Evolutionary conservation across 92 coral and sea anemone genomes (phyloP), one percentile per base, ranked within the genome.

Genomic region (Actinostola sp.): DNA sequence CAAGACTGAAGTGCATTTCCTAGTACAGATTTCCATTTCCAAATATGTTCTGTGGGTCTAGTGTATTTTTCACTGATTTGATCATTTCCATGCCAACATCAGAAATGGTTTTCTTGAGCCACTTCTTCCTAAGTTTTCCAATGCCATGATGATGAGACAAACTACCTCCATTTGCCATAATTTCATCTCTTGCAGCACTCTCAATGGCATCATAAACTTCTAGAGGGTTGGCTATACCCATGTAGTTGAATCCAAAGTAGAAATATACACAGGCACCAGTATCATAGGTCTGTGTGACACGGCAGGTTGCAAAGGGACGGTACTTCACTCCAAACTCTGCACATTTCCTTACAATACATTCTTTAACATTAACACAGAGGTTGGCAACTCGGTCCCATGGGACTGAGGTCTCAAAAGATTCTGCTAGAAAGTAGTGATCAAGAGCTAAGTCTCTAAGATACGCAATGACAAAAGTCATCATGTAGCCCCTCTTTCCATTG

Each of bases 181-280:
- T 89, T 80, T 94, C 98, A 35, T 94, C 95, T 15, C 98, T 82
- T 2, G 98, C 98, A 8, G 86, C 78, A 41, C 78, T 75, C 69
- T 94, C 98, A 30, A 94, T 84, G 17, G 75, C 79, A 52, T 94
- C 92, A 60, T 85, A 94, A 62, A 82, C 75, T 20, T 76, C 82
- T 34, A 91, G 70, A 31, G 97, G 97, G 67, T 94, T 78, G 29
- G 86, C 28, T 63, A 91, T 62, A 29, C 97, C 95, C 59, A 77
- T 86, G 77, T 91, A 94, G 67, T 88, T 85, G 75, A 85, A 94
- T 54, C 98, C 98, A 67, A 94, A 91, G 80, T 94, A 94, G 85
- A 94, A 94, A 63, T 94, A 94, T 50, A 94, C 98, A 61, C 98
- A 94, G 7, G 98, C 98, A 10, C 98, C 98, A 29, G 93, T 84